Base-by-base conservation (phyloP, 2,888 invertebrate genomes). In the Drosophila paracracens region DNA sequence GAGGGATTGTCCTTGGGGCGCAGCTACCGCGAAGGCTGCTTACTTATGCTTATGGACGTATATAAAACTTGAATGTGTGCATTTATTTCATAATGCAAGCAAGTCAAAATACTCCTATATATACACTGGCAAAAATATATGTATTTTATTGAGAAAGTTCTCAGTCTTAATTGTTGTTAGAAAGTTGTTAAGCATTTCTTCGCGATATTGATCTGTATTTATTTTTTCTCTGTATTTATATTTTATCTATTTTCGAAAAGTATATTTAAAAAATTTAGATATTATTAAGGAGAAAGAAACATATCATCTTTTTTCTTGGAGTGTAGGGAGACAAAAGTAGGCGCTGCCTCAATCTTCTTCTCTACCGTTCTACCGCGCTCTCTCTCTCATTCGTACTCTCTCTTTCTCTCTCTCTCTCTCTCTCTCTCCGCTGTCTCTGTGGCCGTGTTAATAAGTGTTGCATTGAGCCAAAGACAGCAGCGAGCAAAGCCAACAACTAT, bases 371-470 rank as follows among this genome's bases (percentile, higher is more conserved):
- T 11, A 4, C 25, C 33, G 6, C 59, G 16, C 50, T 29, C 48
- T 54, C 40, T 13, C 13, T 25, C 50, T 50, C 35, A 25, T 31
- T 8, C 8, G 43, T 51, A 21, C 51, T 27, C 36, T 56, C 13
- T 57, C 43, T 50, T 29, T 46, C 31, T 62, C 48, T 40, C 25
- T 53, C 59, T 69, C 1, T 27, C n/a, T 56, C 11, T 35, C 29
- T 54, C 7, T 40, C 21, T 18, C 18, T 25, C 27, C 29, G 25
- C 60, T 13, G 57, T 70, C 52, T 21, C 63, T 76, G 76, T 74
- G 74, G 64, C 66, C 75, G 74, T 83, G 82, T 87, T 89, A 87
- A 89, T 87, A 87, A 87, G 90, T 90, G 87, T 87, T 87, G 90
- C 87, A 77, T 67, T 76, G 70, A 68, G 70, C 78, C 59, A 59